Percentiles rank a stretch among this genome's conserved stretches.
Conservation (phyloP, 37 sponge, comb jelly and placozoan genomes). For the Hexactinellida sp. region DNA sequence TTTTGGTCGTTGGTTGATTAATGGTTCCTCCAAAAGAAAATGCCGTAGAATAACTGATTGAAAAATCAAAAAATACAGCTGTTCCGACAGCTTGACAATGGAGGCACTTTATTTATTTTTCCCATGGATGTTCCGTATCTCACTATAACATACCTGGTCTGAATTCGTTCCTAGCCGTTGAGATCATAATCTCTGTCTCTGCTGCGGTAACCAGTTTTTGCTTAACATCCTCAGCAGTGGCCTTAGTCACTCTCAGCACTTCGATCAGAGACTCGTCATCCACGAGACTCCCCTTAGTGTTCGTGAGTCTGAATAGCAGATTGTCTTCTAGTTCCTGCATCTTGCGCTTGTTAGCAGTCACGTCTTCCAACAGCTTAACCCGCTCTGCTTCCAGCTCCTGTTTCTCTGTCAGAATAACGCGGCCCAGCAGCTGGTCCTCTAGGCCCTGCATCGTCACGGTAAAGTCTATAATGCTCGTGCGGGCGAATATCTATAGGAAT, state of each 20-base stretch:
- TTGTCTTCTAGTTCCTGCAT: constrained; percentile 97
- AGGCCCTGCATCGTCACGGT: constrained; percentile 99
- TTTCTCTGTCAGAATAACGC: constrained; percentile 97
- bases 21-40: no score
- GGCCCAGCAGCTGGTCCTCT: constrained; percentile 93
- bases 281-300: constrained; percentile 85
- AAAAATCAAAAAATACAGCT: no score
- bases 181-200: constrained; percentile 91
- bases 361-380: constrained; percentile 86
- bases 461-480: constrained; percentile 93
- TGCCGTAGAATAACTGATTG: no score
- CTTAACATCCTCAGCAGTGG: constrained; percentile 82
- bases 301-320: constrained; percentile 80
- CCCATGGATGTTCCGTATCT: no score
- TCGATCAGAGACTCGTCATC: constrained; percentile 94
- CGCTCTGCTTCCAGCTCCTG: constrained; percentile 89
- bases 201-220: constrained; percentile 87
- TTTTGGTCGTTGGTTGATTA: no score
- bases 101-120: no score
- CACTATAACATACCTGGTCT: constrained; percentile 43
- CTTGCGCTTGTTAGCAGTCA: constrained; percentile 84
- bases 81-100: no score
- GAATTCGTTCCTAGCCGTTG: constrained; percentile 90
- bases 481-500: constrained; percentile 63
- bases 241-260: constrained; percentile 80